Evolutionary conservation across 2,113 vertebrate genomes (phyloP), one percentile per base, ranked within the genome.

Genomic region (Gymnocephalus cernua): DNA sequence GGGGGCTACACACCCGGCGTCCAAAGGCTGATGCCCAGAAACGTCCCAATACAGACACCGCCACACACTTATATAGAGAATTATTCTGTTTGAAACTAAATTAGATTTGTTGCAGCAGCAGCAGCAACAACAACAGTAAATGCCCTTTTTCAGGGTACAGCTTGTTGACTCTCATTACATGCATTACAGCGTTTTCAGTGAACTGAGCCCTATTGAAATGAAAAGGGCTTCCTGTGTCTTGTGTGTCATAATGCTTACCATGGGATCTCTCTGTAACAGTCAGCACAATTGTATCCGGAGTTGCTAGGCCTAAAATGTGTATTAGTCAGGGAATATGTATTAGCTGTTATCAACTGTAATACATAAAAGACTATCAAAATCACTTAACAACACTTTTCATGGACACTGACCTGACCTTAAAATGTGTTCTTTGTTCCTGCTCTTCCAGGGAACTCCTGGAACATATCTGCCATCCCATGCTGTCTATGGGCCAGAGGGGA

Each of bases 391-490:
- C 8, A 50, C 45, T 77, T 81, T 56, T 48, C 16, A 41, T 35
- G 16, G 70, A 70, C 29, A 38, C 35, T 81, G 47, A 80, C 19
- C 47, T 76, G 59, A 71, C 65, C 63, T 57, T 72, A n/a, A 74
- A 65, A 65, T 68, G 18, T 65, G 27, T 21, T 66, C 25, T 29
- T 29, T n/a, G 77, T 41, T 73, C 69, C 83, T 62, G 18, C 85
- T 80, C 62, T 92, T 93, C 84, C 85, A 99, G 98, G 98, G 98
- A 91, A 98, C 97, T 83, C 98, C 98, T 82, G 98, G 98, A 82
- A 98, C 98, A 66, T 99, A 99, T 64, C 93, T 99, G 91, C 96
- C 97, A 16, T 97, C 98, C 75, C 97, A 99, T 84, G 90, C 95
- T 38, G 92, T 97, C 67, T 99, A 98, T 5, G 86, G 95, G 59